phyloP scores from a whole-genome alignment of 2,888 invertebrate genomes.

The Volucella zonaria region DNA sequence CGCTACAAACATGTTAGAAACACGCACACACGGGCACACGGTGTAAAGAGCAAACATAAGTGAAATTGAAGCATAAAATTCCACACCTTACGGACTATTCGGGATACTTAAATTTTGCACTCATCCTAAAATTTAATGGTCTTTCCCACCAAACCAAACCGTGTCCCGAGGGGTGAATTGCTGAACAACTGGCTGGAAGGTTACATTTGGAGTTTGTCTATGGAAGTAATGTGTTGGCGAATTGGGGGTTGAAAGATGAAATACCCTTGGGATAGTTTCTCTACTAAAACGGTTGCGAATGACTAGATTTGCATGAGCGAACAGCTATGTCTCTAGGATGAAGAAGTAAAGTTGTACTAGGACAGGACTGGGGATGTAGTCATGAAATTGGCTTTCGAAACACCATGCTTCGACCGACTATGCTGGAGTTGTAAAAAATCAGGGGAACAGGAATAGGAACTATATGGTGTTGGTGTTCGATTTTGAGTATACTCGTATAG shows the following conservation, averaged over 20 bases:
- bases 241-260: neutral
- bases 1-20: neutral
- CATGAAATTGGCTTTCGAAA: no score
- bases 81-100: constrained; percentile 49
- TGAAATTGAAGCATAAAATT: constrained; percentile 59
- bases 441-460: no score
- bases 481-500: no score
- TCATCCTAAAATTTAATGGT: constrained; percentile 21
- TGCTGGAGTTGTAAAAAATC: no score
- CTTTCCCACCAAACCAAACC: neutral
- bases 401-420: no score
- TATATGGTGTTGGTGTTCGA: no score
- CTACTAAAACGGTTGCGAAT: constrained; percentile 47
- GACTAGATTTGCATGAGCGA: constrained; percentile 53
- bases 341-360: no score
- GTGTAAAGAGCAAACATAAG: constrained; percentile 48
- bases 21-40: constrained; percentile 16
- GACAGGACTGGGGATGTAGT: neutral
- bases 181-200: constrained; percentile 12
- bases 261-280: constrained; percentile 42
- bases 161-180: neutral
- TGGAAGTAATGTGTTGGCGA: constrained; percentile 27
- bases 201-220: neutral
- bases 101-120: constrained; percentile 32
- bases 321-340: constrained; percentile 43